Evolutionary conservation across 1,140 invertebrate genomes (phyloP).

Genomic region (Megalopta genalis): DNA sequence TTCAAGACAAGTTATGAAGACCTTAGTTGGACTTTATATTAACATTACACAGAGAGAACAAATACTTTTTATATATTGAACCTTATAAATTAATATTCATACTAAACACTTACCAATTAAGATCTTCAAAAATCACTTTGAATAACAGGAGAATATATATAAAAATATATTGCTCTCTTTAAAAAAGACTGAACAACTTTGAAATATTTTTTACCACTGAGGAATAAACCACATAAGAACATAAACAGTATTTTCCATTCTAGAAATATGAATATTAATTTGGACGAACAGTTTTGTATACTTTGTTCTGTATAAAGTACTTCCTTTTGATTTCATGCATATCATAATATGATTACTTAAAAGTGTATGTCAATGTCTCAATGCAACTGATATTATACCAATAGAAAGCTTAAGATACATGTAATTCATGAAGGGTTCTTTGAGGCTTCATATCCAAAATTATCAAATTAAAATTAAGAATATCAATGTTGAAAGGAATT

Average conservation of each 20-base stretch:
- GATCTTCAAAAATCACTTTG: constrained; percentile 14
- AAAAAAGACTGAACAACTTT: neutral
- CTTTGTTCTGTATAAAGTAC: constrained; percentile 1
- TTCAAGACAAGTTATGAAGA: constrained; percentile 4
- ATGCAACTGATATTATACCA: neutral
- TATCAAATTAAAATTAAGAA: constrained; percentile 48
- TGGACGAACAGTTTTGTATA: constrained; percentile 13
- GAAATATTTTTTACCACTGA: neutral
- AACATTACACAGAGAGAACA: neutral
- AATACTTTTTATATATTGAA: neutral
- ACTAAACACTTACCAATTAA: constrained; percentile 24
- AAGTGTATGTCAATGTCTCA: constrained; percentile 1
- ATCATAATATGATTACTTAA: neutral
- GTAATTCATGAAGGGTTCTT: constrained; percentile 17
- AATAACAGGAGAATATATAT: neutral
- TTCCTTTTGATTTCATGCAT: neutral
- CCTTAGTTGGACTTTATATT: neutral
- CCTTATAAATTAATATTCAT: constrained; percentile 8
- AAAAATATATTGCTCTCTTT: neutral
- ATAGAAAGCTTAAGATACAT: constrained; percentile 28
- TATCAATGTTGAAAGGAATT: constrained; percentile 52
- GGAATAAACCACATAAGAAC: neutral
- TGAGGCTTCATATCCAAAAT: constrained; percentile 16
- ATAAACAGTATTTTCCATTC: neutral
- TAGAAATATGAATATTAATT: constrained; percentile 4